These are phyloP conservation scores for Crocodylus rhombifer DNA, from an alignment of 2,797 vertebrate species.

Conservation along the genomic window DNA sequence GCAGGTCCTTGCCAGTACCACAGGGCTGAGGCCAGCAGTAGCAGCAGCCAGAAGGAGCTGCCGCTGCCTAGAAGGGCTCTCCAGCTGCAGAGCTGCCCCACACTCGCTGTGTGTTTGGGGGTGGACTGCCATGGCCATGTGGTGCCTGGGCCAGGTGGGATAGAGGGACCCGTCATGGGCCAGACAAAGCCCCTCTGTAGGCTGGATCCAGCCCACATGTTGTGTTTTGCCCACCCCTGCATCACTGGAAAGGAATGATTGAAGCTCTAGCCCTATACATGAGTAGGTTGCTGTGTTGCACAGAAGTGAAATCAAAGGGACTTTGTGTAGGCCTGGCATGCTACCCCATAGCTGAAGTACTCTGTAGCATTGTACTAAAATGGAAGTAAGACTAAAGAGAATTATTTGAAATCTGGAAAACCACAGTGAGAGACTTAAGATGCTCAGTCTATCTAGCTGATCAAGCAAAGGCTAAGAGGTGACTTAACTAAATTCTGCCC, in stretches of 20 bases:
- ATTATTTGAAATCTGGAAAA: not conserved
- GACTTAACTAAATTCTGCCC: not conserved
- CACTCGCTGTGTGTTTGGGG: too few relatives aligned
- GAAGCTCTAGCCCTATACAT: not conserved
- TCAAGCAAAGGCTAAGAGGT: not conserved
- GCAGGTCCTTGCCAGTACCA: too few relatives aligned
- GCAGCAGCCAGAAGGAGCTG: too few relatives aligned
- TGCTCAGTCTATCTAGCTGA: not conserved
- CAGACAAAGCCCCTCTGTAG: too few relatives aligned
- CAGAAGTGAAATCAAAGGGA: not conserved
- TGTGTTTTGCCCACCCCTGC: too few relatives aligned
- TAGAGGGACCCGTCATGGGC: too few relatives aligned
- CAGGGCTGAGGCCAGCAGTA: too few relatives aligned
- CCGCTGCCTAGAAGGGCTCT: too few relatives aligned
- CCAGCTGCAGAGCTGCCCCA: too few relatives aligned
- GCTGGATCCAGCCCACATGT: too few relatives aligned
- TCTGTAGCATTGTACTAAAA: not conserved
- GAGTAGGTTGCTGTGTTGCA: not conserved
- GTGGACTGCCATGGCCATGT: too few relatives aligned
- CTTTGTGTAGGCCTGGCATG: not conserved
- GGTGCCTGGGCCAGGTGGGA: too few relatives aligned
- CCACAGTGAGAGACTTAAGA: not conserved
- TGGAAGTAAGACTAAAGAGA: not conserved
- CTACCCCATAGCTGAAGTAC: not conserved
- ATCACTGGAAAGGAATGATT: not conserved